A percentile compares a stretch with the other conserved stretches of the same genome.
Conservation (phyloP, 2,797 vertebrate genomes). For the Peromyscus nudipes region DNA sequence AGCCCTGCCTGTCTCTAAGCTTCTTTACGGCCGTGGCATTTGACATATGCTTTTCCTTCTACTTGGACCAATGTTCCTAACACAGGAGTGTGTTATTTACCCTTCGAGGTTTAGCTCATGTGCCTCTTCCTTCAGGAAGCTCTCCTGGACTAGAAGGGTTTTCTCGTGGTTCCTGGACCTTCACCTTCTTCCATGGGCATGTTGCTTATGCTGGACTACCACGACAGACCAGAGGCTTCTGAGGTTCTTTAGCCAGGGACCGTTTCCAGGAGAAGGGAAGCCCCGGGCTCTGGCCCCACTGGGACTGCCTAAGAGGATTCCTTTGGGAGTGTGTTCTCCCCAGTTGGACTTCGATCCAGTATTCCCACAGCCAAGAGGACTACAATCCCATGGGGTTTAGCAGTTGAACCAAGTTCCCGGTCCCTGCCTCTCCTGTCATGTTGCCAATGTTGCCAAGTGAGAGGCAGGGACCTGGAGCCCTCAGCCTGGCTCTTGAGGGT, state of each 20-base stretch:
- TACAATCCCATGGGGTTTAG: too few species aligned
- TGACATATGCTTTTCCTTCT: not conserved
- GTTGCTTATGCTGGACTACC: not conserved
- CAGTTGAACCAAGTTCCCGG: not conserved
- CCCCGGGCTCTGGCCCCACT: not conserved
- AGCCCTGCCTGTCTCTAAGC: too few species aligned
- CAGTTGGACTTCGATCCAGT: not conserved
- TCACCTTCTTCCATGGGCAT: too few species aligned
- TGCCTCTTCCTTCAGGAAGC: conserved; percentile 24
- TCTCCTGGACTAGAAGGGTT: not conserved
- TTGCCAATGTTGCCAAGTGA: not conserved
- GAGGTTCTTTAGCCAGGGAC: not conserved
- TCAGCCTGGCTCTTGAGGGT: not conserved
- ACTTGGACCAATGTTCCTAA: not conserved
- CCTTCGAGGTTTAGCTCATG: not conserved
- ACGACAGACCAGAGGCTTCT: not conserved
- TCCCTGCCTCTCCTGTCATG: not conserved
- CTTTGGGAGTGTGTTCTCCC: not conserved
- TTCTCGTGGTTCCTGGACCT: not conserved
- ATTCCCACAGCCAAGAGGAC: not conserved
- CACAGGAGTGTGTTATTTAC: not conserved
- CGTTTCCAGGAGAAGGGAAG: not conserved
- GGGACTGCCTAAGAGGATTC: not conserved
- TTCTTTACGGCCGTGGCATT: not conserved
- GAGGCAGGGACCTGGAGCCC: not conserved